Conservation (phyloP, 1,140 invertebrate genomes). For the Leptinotarsa undecemlineata region DNA sequence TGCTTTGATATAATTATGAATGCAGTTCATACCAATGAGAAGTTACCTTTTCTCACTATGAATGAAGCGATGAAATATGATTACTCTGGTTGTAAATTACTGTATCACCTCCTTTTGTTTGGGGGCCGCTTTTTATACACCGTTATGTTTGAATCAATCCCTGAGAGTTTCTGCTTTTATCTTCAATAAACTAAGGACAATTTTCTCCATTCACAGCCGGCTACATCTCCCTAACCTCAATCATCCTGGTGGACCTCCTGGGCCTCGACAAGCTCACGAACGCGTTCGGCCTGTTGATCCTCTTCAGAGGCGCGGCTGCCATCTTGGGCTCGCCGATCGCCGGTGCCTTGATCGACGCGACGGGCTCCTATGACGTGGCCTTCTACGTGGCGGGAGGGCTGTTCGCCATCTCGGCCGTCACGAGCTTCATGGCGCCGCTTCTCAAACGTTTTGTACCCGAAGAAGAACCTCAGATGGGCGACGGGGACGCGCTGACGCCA, state of each 20-base stretch:
- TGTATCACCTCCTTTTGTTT: not conserved
- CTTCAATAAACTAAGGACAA: no score
- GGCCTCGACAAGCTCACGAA: constrained; percentile 95
- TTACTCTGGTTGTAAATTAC: no score
- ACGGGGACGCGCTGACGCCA: constrained; percentile 72
- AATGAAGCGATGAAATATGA: no score
- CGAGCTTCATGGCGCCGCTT: constrained; percentile 65
- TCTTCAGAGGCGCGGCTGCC: constrained; percentile 91
- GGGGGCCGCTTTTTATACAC: not conserved
- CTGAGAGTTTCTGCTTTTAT: not conserved
- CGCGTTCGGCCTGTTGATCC: constrained; percentile 92
- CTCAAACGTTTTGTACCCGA: constrained; percentile 60
- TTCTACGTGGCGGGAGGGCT: constrained; percentile 91
- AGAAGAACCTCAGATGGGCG: constrained; percentile 61
- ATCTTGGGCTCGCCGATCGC: constrained; percentile 82
- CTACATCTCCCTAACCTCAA: constrained; percentile 96
- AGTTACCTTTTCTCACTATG: no score
- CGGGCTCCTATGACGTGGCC: constrained; percentile 81
- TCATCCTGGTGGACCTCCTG: constrained; percentile 93
- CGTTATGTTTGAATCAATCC: not conserved
- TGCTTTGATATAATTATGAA: no score
- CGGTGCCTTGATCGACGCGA: constrained; percentile 87
- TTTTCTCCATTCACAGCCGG: constrained; percentile 83
- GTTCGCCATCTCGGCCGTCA: constrained; percentile 82
- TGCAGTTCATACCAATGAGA: no score